Conservation (phyloP, 2,797 vertebrate genomes). For the Sarcophilus harrisii region DNA sequence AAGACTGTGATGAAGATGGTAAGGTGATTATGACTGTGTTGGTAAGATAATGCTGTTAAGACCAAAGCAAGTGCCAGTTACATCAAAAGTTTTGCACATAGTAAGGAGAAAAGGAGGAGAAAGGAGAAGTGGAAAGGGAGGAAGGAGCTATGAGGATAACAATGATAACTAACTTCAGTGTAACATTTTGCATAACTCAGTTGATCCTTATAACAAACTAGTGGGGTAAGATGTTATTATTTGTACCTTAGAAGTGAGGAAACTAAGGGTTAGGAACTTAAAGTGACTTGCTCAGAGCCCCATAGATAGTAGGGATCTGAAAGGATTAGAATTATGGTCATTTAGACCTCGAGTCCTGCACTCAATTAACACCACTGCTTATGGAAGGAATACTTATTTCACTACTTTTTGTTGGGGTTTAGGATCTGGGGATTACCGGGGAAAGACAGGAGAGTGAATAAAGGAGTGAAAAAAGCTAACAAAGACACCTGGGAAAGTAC, state of each 20-base stretch:
- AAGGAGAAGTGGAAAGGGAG: neutral
- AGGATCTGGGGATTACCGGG: neutral
- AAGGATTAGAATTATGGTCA: neutral
- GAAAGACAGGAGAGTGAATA: neutral
- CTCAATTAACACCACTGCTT: neutral
- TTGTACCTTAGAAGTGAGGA: neutral
- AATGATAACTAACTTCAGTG: neutral
- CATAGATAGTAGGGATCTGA: neutral
- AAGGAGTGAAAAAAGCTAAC: neutral
- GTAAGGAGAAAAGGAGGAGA: neutral
- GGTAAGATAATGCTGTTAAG: neutral
- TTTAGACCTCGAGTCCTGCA: neutral
- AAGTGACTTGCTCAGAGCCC: neutral
- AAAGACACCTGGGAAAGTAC: neutral
- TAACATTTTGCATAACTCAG: neutral
- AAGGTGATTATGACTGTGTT: neutral
- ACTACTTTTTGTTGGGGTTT: neutral
- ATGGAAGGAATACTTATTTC: neutral
- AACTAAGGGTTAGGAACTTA: neutral
- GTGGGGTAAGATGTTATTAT: neutral
- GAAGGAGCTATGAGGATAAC: neutral
- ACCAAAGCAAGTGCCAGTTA: neutral
- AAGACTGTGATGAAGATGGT: neutral
- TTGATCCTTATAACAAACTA: neutral
- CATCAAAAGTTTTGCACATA: too few relatives aligned